Base-by-base conservation (phyloP, 2,888 invertebrate genomes). In the Salpingus planirostris region DNA sequence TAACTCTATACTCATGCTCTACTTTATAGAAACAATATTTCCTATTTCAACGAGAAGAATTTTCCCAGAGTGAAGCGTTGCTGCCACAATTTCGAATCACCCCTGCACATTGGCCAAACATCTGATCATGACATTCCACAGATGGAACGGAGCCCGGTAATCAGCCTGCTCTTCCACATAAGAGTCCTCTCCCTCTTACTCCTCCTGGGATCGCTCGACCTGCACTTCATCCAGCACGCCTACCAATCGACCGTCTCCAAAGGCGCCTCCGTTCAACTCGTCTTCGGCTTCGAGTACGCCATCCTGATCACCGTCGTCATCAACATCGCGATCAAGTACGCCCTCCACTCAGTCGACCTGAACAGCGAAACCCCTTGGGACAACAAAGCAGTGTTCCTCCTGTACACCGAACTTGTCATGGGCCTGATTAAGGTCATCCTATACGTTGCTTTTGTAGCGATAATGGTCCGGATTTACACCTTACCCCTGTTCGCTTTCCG, bases 261-360 rank as follows among this genome's bases (percentile, higher is more conserved):
- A 60, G 98, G 98, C 23, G 92, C 97, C 3, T 92, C 93, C 0
- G 96, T 96, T 1, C 98, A 99, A 66, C 71, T 99, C 38, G 97
- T 98, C 3, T 98, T 98, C 71, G 98, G 98, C 29, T 98, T 98
- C 69, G 97, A 98, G 70, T 99, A 98, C 68, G 96, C 96, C 40
- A 92, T 98, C 59, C 70, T 99, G 29, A 70, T 96, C 34, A 95
- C 95, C 3, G 86, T 92, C 60, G 86, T 93, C 15, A 70, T 87
- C 31, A 96, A 95, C 66, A 92, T 93, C 37, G 74, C 84, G 27
- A 87, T 96, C 43, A 98, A 99, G 60, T 92, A 93, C 59, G 68
- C 83, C 13, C 67, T 89, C 3, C 93, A 95, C 61, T 80, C 87
- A 2, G 78, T 91, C 38, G 93, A 95, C 58, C 73, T 92, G 3